These are phyloP conservation scores for Urechis unicinctus DNA, from an alignment of 2,888 invertebrate species.

Conservation along the genomic window DNA sequence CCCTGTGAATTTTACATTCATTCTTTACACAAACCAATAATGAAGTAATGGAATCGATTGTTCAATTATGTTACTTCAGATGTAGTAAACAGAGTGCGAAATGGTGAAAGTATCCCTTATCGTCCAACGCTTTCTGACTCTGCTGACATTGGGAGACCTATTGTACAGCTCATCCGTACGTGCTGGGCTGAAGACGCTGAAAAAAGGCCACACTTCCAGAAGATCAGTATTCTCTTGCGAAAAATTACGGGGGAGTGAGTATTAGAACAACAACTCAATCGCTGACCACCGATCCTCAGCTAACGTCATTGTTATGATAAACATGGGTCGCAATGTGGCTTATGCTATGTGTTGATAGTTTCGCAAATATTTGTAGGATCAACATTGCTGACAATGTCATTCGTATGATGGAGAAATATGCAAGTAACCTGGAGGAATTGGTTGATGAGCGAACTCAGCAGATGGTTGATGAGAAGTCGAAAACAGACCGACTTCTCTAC, in stretches of 20 bases:
- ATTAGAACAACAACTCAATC: too few relatives aligned
- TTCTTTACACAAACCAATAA: too few relatives aligned
- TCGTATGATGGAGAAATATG: constrained; percentile 33
- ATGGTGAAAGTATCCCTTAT: constrained; percentile 23
- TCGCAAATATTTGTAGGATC: too few relatives aligned
- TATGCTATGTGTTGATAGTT: too few relatives aligned
- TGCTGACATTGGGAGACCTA: background rate
- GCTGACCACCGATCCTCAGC: too few relatives aligned
- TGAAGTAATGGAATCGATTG: background rate
- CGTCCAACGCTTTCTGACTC: constrained; percentile 12
- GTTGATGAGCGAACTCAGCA: constrained; percentile 42
- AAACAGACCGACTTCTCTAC: constrained; percentile 41
- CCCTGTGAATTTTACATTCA: too few relatives aligned
- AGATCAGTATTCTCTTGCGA: constrained; percentile 24
- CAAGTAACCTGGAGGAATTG: constrained; percentile 38
- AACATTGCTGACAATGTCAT: background rate
- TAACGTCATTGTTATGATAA: too few relatives aligned
- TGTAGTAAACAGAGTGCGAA: constrained; percentile 22
- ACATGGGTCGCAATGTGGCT: too few relatives aligned
- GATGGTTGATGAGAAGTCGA: constrained; percentile 42
- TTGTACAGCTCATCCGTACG: constrained; percentile 16
- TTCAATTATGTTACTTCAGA: constrained; percentile 9
- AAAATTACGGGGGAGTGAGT: constrained; percentile 31
- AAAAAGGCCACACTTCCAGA: constrained; percentile 26
- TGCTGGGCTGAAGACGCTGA: constrained; percentile 28